Evolutionary conservation across 2,797 vertebrate species (phyloP).

Genomic region (Acipenser oxyrinchus): DNA sequence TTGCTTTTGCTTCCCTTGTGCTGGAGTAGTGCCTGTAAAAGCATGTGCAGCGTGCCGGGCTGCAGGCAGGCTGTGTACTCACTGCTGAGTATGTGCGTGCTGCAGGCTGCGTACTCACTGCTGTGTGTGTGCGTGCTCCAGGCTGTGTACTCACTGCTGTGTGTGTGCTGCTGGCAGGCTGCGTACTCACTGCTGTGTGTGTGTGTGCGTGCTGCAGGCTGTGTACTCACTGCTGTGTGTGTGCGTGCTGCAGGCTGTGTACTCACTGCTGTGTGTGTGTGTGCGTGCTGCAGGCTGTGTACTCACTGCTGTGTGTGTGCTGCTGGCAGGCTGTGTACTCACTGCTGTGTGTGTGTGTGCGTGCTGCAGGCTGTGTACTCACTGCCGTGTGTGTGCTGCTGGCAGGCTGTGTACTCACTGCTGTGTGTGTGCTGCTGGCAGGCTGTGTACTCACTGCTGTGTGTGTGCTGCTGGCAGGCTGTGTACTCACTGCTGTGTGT

Average conservation of each 20-base stretch:
- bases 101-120: too few relatives aligned
- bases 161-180: slow-evolving; percentile 14
- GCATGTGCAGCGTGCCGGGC: slow-evolving; percentile 36
- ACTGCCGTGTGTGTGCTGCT: slow-evolving; percentile 12
- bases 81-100: too few relatives aligned
- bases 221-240: not conserved
- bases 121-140: slow-evolving; percentile 14
- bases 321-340: slow-evolving; percentile 27
- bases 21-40: too few relatives aligned
- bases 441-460: slow-evolving; percentile 44
- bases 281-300: slow-evolving; percentile 12
- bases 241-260: slow-evolving; percentile 15
- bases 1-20: too few relatives aligned
- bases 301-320: slow-evolving; percentile 6
- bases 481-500: not conserved
- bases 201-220: slow-evolving; percentile 21
- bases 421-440: slow-evolving; percentile 9
- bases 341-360: not conserved
- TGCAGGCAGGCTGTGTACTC: slow-evolving; percentile 10
- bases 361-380: too few relatives aligned
- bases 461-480: slow-evolving; percentile 22
- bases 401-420: slow-evolving; percentile 7
- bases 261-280: too few relatives aligned
- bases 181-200: slow-evolving; percentile 42
- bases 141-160: not conserved